Evolutionary conservation across 2,113 vertebrate genomes (phyloP).

Genomic region (Apteryx owenii): DNA sequence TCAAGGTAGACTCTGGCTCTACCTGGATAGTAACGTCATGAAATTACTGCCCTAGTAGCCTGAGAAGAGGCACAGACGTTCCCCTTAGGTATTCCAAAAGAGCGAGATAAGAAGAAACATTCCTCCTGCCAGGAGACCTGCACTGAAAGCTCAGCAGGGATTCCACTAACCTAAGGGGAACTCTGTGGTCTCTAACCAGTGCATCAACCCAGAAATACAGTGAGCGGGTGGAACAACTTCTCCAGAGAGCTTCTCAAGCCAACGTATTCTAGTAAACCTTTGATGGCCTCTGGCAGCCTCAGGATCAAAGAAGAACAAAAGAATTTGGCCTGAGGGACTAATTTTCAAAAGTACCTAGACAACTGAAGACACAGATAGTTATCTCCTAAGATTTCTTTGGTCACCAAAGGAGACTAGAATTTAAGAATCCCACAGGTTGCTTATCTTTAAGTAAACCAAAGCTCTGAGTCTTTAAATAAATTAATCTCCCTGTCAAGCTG

Average conservation of each 20-base stretch:
- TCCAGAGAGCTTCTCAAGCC: not conserved
- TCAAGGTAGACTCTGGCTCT: not conserved
- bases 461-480: not conserved
- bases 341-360: slow-evolving; percentile 9
- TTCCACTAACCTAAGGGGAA: not conserved
- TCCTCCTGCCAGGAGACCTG: not conserved
- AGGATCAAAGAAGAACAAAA: not conserved
- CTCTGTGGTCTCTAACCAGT: not conserved
- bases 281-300: not conserved
- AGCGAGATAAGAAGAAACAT: not conserved
- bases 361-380: not conserved
- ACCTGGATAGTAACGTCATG: not conserved
- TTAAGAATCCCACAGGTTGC: not conserved
- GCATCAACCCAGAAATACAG: accelerated
- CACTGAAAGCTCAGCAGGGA: not conserved
- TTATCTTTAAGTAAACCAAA: not conserved
- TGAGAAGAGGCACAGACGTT: not conserved
- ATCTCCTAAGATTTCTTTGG: not conserved
- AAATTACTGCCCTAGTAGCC: not conserved
- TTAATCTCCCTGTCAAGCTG: not conserved
- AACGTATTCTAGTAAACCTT: not conserved
- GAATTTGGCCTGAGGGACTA: not conserved
- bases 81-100: not conserved
- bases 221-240: not conserved
- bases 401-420: not conserved